Evolutionary conservation across 2,888 invertebrate genomes (phyloP), one percentile per base, ranked within the genome.

Genomic region (Apodemia zela): DNA sequence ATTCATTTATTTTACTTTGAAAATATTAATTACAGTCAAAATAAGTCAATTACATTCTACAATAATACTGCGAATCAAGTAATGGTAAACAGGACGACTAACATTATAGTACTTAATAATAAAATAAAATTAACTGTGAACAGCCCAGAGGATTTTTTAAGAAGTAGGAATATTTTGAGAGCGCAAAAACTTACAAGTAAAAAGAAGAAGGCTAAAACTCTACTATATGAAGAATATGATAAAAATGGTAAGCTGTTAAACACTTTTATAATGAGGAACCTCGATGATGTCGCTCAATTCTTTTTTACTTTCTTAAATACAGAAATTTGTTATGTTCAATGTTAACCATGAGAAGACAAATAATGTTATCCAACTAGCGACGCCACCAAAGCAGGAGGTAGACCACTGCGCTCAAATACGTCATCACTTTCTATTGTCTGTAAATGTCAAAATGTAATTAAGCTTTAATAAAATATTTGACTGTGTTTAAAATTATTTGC

Each of bases 181-280:
- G 4, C 1, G 5, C 15, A 15, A 42, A 42, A 42, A 1, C 15
- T 42, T 42, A n/a, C 15, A 42, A n/a, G 8, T 47, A 17, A 17
- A 47, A n/a, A 8, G 17, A 47, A 8, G 58, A 72, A 45, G 72
- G 67, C 68, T 1, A 68, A 67, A 1, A 69, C 67, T 65, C 76
- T 87, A 61, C 62, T 78, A 6, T 87, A 85, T 60, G 69, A 77
- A 63, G 85, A 86, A 66, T 79, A 71, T 51, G 75, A 76, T 51
- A 67, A 71, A 0, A 63, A 76, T 35, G 79, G 77, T 2, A 66
- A 69, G 0, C 65, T 69, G 62, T 0, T 78, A 5, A 76, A 73
- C 45, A 66, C 72, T 42, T 73, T 70, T 59, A 69, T 68, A 65
- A 85, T 87, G 83, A 71, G 74, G 11, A 79, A 69, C 62, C 70